Conservation (phyloP, 2,888 invertebrate genomes). For the Rhodophaea formosa region DNA sequence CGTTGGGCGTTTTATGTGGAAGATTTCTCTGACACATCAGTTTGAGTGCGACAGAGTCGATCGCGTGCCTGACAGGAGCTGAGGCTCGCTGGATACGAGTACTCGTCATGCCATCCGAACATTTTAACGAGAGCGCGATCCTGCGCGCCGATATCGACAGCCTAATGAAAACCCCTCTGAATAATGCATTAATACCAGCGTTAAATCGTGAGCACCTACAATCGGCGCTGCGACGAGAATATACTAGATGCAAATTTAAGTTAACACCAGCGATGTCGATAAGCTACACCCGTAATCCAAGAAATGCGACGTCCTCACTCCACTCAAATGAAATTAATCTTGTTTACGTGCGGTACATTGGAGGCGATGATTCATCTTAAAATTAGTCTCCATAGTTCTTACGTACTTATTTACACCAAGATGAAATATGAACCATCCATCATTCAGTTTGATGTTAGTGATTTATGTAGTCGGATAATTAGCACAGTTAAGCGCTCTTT, state of each 20-base stretch:
- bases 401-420: background rate
- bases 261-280: conserved; percentile 63
- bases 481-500: background rate
- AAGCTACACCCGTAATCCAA: conserved; percentile 62
- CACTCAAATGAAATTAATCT: conserved; percentile 50
- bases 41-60: conserved; percentile 44
- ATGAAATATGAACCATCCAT: background rate
- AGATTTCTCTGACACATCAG: conserved; percentile 47
- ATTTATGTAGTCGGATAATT: background rate
- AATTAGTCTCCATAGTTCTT: background rate
- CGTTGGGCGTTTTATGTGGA: conserved; percentile 35
- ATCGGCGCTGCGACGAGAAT: conserved; percentile 68
- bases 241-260: conserved; percentile 77
- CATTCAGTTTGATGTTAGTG: background rate
- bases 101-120: conserved; percentile 78
- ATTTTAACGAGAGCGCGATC: conserved; percentile 79
- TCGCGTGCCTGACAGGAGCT: conserved; percentile 52
- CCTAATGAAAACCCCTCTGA: conserved; percentile 79
- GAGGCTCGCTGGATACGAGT: conserved; percentile 58
- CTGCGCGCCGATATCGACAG: conserved; percentile 70
- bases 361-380: background rate
- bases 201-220: conserved; percentile 79
- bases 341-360: conserved; percentile 31
- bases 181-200: conserved; percentile 81
- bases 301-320: conserved; percentile 49